Conservation (phyloP, 2,113 vertebrate species). For the Cephalopterus ornatus region DNA sequence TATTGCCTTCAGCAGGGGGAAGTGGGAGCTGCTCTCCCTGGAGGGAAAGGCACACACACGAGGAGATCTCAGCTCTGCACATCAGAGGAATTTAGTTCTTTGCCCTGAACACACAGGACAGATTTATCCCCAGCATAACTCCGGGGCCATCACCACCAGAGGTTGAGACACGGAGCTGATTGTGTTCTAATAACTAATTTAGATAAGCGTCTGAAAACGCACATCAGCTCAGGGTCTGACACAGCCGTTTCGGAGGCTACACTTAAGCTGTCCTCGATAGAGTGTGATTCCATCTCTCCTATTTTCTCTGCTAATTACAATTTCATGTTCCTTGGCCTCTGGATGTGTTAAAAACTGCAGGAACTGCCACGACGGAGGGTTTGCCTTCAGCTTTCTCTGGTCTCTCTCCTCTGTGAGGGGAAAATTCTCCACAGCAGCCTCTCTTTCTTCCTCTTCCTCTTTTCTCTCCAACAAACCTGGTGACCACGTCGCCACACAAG, state of each 20-base stretch:
- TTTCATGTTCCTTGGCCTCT: constrained; percentile 24
- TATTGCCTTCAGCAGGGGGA: constrained; percentile 1
- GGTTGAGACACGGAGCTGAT: neutral
- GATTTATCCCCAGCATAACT: constrained; percentile 20
- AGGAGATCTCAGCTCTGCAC: constrained; percentile 4
- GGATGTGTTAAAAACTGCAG: neutral
- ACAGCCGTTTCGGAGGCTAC: constrained; percentile 4
- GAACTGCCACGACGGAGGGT: neutral
- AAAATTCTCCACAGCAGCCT: neutral
- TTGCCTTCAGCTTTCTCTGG: neutral
- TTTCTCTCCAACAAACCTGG: neutral
- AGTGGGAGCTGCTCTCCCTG: neutral
- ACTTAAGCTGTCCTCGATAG: constrained; percentile 8
- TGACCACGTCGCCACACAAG: neutral
- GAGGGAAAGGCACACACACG: neutral
- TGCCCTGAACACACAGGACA: neutral
- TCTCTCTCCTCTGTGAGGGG: neutral
- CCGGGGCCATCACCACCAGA: neutral
- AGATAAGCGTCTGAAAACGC: constrained; percentile 51
- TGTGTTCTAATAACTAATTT: constrained; percentile 58
- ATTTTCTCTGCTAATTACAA: constrained; percentile 58
- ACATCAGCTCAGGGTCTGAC: constrained; percentile 37
- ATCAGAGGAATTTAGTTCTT: neutral
- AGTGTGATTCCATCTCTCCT: constrained; percentile 45
- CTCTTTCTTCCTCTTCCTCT: neutral